These are phyloP conservation scores for Pangasianodon gigas DNA, from an alignment of 2,113 vertebrate genomes.

Conservation along the genomic window DNA sequence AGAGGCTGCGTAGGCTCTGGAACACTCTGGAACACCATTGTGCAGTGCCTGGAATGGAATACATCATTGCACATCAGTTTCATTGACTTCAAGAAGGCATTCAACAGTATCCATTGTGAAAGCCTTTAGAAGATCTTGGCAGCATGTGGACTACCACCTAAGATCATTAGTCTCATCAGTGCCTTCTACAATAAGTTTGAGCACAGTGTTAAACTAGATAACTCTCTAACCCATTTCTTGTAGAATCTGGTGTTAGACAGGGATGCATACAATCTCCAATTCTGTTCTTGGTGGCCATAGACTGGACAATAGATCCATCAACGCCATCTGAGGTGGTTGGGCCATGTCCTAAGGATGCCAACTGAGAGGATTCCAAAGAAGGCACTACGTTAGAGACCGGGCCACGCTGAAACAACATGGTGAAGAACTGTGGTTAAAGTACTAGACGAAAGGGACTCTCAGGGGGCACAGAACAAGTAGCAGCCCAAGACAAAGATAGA, in stretches of 20 bases:
- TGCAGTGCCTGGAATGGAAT: neutral
- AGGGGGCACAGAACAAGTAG: neutral
- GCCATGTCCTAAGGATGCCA: neutral
- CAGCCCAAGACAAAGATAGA: neutral
- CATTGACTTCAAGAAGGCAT: neutral
- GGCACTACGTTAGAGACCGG: too few species aligned
- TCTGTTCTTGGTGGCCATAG: neutral
- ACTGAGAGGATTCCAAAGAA: neutral
- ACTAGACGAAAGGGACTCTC: neutral
- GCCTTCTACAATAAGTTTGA: neutral
- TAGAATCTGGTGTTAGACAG: neutral
- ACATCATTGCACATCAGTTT: neutral
- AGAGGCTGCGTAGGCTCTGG: neutral
- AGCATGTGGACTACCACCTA: neutral
- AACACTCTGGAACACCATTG: neutral
- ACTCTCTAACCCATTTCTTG: neutral
- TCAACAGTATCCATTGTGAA: neutral
- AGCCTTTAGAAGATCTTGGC: neutral
- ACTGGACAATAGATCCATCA: neutral
- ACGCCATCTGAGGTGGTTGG: neutral
- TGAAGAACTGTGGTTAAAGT: neutral
- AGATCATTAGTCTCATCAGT: neutral
- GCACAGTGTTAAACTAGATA: neutral
- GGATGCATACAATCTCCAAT: neutral
- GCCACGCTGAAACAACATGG: neutral